Base-by-base conservation (phyloP, 2,113 vertebrate genomes). In the Proteles cristata region DNA sequence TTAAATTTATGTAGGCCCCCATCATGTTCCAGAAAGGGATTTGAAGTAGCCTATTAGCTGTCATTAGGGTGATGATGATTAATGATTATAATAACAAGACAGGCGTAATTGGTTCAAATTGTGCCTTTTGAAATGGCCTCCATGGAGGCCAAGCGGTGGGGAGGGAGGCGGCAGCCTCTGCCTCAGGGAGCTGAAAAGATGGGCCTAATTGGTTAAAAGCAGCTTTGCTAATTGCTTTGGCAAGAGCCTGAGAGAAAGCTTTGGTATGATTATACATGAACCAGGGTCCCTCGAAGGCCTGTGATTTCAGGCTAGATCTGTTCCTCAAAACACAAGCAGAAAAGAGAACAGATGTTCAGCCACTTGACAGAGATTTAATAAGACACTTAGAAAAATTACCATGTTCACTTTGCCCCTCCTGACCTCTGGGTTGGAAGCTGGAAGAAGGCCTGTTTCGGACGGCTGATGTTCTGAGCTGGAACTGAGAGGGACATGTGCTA, bases 141-240 rank as follows among this genome's bases (percentile, higher is more conserved):
- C 66, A 71, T 26, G 43, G 95, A 97, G 97, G 97, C 97, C 92
- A 93, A 95, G 85, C 19, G 0, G 82, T 89, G 84, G 96, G 97
- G 94, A 76, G 84, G 93, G 55, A 88, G n/a, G 65, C 33, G 43
- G 82, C 50, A 55, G 95, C 69, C 90, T 98, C 83, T 68, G 35
- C 92, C 43, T 82, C 68, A 82, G 97, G 97, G 96, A 96, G 14
- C 95, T 98, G 88, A 94, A 95, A 97, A 97, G 33, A 94, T 96
- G 93, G 94, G 90, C 82, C 90, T 98, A 98, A 98, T 98, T 98
- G 96, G 98, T 96, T 98, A 98, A 98, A 98, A 97, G 96, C 97
- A 97, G 97, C 88, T 97, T 98, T 97, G 96, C 95, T 98, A 98
- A 98, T 95, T 97, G 45, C 86, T 96, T 92, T 90, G 55, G 95